Percentiles rank a stretch among this genome's conserved stretches.
phyloP scores from a whole-genome alignment of 2,888 invertebrate species.

The Listrodromus nycthemerus region DNA sequence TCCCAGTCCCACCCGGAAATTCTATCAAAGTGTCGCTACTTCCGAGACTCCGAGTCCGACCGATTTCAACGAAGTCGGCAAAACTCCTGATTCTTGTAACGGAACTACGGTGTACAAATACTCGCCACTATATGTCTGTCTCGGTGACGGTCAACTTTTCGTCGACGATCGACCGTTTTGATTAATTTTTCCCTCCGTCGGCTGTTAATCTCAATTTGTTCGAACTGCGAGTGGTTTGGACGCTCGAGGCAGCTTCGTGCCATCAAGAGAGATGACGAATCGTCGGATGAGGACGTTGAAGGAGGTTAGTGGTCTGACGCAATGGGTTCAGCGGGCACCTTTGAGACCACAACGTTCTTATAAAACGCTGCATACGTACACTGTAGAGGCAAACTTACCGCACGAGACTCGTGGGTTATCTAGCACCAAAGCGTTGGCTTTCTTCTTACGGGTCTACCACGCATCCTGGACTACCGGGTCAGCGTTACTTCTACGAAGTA shows the following conservation, averaged over 20 bases:
- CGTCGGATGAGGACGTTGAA: slow-evolving; percentile 1
- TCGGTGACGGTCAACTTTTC: slow-evolving; percentile 23
- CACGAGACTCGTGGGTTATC: slow-evolving; percentile 53
- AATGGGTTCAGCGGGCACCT: background rate
- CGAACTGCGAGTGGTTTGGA: background rate
- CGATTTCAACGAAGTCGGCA: slow-evolving; percentile 44
- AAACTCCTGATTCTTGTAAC: slow-evolving; percentile 61
- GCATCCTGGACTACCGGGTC: slow-evolving; percentile 71
- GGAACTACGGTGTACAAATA: slow-evolving; percentile 1
- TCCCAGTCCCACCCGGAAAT: slow-evolving; percentile 41
- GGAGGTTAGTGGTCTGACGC: slow-evolving; percentile 29
- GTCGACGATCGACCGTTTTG: slow-evolving; percentile 12
- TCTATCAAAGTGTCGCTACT: slow-evolving; percentile 59
- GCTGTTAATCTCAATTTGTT: slow-evolving; percentile 14
- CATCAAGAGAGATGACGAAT: background rate
- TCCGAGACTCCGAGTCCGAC: slow-evolving; percentile 43
- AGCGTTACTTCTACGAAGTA: slow-evolving; percentile 69
- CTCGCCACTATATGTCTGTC: background rate
- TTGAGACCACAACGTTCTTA: slow-evolving; percentile 28
- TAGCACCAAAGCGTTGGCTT: slow-evolving; percentile 47
- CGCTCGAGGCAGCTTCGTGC: background rate
- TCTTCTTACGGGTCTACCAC: slow-evolving; percentile 66
- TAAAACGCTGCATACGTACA: slow-evolving; percentile 28
- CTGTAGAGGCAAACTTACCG: slow-evolving; percentile 41
- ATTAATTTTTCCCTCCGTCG: slow-evolving; percentile 16